Evolutionary conservation across 2,797 vertebrate genomes (phyloP).

Genomic region (Oryzias sinensis): DNA sequence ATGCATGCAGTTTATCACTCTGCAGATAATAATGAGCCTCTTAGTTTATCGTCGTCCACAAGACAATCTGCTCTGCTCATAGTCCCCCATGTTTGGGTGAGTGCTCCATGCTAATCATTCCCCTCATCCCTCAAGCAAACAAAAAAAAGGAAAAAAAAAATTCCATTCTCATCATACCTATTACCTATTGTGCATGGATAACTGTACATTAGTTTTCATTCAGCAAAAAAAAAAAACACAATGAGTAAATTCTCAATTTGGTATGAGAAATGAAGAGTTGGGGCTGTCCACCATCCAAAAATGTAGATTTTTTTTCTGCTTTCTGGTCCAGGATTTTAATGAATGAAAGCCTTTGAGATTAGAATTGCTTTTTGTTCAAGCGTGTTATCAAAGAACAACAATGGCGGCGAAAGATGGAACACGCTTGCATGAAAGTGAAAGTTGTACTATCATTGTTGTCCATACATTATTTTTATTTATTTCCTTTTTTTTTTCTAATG

Average conservation of each 20-base stretch:
- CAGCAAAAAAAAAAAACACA: conserved; percentile 30
- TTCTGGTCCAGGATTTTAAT: conserved; percentile 58
- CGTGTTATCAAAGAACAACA: conserved; percentile 66
- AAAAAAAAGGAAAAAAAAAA: conserved; percentile 43
- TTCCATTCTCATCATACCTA: conserved; percentile 41
- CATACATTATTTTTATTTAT: conserved; percentile 40
- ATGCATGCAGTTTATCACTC: conserved; percentile 64
- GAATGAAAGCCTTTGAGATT: conserved; percentile 66
- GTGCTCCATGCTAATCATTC: conserved; percentile 42
- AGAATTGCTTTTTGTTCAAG: conserved; percentile 54
- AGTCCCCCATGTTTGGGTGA: conserved; percentile 55
- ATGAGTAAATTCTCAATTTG: conserved; percentile 18
- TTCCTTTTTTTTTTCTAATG: conserved; percentile 63
- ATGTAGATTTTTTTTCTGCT: conserved; percentile 48
- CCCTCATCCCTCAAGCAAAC: conserved; percentile 36
- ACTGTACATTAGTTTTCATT: conserved; percentile 30
- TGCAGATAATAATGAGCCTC: conserved; percentile 69
- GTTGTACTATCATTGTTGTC: conserved; percentile 49
- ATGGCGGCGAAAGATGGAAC: conserved; percentile 46
- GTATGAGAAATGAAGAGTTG: conserved; percentile 23
- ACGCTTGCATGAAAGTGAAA: conserved; percentile 56
- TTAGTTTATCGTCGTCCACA: conserved; percentile 61
- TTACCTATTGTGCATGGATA: conserved; percentile 33
- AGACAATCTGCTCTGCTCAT: conserved; percentile 53
- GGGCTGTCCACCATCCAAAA: conserved; percentile 39